These are phyloP conservation scores for Aurelia sp. DNA, from an alignment of 30 jellyfish, hydroid and myxozoan genomes.

Conservation along the genomic window DNA sequence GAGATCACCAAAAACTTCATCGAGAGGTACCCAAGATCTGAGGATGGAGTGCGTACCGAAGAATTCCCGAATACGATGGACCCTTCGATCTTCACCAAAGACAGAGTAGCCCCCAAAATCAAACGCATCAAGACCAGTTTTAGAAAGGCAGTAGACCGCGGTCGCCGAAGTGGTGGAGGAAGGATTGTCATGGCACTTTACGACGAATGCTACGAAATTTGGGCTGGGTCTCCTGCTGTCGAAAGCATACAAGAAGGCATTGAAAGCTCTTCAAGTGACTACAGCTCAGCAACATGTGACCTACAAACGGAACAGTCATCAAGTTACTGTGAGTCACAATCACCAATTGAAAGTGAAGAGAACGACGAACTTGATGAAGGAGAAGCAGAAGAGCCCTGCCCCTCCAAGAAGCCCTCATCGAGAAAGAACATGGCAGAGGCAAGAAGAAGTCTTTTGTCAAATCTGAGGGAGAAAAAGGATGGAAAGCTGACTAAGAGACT, in stretches of 20 bases:
- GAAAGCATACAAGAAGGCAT: slow-evolving; percentile 39
- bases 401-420: background rate
- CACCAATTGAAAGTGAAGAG: background rate
- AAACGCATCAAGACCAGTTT: slow-evolving; percentile 33
- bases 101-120: slow-evolving; percentile 26
- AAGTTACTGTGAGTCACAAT: background rate
- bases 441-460: background rate
- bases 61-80: background rate
- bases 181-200: slow-evolving; percentile 38
- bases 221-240: slow-evolving; percentile 70
- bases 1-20: slow-evolving; percentile 11
- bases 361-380: background rate
- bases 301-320: background rate
- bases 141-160: slow-evolving; percentile 46
- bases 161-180: slow-evolving; percentile 58
- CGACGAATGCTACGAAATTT: background rate
- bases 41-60: background rate
- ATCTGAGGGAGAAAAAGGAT: background rate
- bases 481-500: slow-evolving; percentile 5
- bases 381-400: slow-evolving; percentile 1
- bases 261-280: slow-evolving; percentile 11
- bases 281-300: background rate
- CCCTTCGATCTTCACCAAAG: background rate
- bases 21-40: background rate
- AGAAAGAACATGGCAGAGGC: background rate